Percentiles rank a stretch among this genome's conserved stretches.
These are phyloP conservation scores for Exaiptasia diaphana DNA, from an alignment of 64 coral and sea anemone species.

Conservation along the genomic window DNA sequence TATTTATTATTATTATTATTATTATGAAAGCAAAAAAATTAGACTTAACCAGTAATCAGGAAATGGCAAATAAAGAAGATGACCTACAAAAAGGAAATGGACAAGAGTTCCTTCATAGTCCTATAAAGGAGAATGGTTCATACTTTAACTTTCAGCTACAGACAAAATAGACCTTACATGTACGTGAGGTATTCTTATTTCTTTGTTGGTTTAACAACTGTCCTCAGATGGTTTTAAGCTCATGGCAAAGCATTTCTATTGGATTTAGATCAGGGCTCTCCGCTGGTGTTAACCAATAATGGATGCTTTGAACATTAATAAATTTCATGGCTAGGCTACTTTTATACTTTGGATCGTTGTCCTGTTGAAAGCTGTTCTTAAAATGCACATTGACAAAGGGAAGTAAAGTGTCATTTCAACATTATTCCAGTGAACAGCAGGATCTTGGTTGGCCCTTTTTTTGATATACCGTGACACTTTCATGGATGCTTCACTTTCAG, in stretches of 20 bases:
- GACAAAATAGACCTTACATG: too few species aligned
- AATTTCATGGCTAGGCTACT: conserved; percentile 1
- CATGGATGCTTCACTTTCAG: conserved; percentile 10
- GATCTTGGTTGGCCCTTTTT: background rate
- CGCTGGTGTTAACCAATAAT: conserved; percentile 17
- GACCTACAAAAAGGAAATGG: too few species aligned
- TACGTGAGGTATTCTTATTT: too few species aligned
- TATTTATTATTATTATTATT: too few species aligned
- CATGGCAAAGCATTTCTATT: conserved; percentile 26
- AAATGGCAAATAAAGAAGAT: too few species aligned
- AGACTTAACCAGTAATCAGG: too few species aligned
- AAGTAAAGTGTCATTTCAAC: background rate
- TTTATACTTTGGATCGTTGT: conserved; percentile 24
- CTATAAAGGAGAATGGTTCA: too few species aligned
- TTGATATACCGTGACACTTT: conserved; percentile 29
- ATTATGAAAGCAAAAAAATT: too few species aligned
- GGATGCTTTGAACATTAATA: background rate
- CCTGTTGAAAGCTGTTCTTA: conserved; percentile 25
- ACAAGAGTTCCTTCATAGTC: too few species aligned
- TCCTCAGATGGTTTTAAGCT: conserved; percentile 10
- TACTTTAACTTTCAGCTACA: too few species aligned
- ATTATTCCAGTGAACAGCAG: conserved; percentile 27
- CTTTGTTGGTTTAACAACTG: background rate
- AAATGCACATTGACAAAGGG: background rate
- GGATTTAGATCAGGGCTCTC: background rate